Evolutionary conservation across 2,888 invertebrate genomes (phyloP).

Genomic region (Drosophila fungiperda): DNA sequence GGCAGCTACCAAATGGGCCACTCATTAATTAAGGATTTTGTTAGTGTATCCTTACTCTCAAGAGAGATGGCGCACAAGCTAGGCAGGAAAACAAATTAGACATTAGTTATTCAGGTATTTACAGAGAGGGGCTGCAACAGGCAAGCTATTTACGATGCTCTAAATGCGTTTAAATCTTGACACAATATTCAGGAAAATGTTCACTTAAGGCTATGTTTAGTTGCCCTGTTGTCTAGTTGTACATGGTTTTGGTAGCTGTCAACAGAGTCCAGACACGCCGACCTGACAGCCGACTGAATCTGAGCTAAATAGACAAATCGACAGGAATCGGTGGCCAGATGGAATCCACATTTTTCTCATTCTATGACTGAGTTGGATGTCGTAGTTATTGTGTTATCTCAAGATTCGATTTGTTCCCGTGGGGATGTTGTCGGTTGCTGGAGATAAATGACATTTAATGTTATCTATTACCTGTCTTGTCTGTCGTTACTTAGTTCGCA

Average conservation of each 20-base stretch:
- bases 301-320: constrained; percentile 15
- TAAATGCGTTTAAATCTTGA: constrained; percentile 1
- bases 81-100: neutral
- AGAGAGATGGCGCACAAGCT: neutral
- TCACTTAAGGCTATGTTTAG: neutral
- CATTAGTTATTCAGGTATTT: constrained; percentile 5
- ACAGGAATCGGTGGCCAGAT: constrained; percentile 1
- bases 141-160: constrained; percentile 7
- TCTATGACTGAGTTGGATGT: neutral
- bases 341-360: neutral
- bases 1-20: constrained; percentile 7
- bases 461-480: constrained; percentile 20
- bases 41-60: neutral
- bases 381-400: neutral
- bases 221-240: neutral
- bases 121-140: constrained; percentile 8
- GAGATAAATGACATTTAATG: constrained; percentile 19
- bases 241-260: constrained; percentile 15
- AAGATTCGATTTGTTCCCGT: neutral
- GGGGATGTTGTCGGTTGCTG: neutral
- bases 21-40: constrained; percentile 22
- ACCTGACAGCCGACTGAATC: constrained; percentile 12
- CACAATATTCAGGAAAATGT: constrained; percentile 2
- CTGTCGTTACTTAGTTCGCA: neutral
- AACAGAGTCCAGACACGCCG: neutral